These are phyloP conservation scores for Clarias magur DNA, from an alignment of 2,113 vertebrate species.

Conservation along the genomic window DNA sequence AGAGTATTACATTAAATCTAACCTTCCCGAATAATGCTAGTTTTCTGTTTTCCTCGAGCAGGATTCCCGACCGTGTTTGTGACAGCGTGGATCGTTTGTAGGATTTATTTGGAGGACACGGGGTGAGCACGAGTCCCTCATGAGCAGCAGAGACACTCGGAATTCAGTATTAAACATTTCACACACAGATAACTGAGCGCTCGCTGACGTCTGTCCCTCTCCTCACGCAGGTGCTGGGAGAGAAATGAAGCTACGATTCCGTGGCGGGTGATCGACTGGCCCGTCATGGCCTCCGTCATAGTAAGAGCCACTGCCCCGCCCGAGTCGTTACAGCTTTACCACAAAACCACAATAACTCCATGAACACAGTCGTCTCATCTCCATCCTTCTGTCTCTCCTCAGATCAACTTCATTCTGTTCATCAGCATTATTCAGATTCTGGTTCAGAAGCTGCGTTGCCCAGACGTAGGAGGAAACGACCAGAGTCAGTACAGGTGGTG, in stretches of 20 bases:
- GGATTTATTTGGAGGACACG: constrained; percentile 84
- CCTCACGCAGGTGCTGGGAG: constrained; percentile 84
- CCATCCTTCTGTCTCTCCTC: constrained; percentile 14
- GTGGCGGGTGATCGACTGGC: constrained; percentile 89
- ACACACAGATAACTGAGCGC: too few species aligned
- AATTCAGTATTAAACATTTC: background rate
- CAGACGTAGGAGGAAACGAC: constrained; percentile 85
- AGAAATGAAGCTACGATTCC: constrained; percentile 82
- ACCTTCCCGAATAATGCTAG: background rate
- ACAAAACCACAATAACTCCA: background rate
- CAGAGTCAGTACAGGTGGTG: constrained; percentile 69
- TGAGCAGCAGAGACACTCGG: background rate
- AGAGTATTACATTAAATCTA: too few species aligned
- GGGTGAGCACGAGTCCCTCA: constrained; percentile 66
- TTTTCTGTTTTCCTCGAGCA: constrained; percentile 38
- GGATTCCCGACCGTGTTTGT: constrained; percentile 74
- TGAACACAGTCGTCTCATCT: background rate
- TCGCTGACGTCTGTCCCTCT: background rate
- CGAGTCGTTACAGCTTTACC: background rate
- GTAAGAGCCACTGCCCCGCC: constrained; percentile 68
- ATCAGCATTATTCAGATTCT: constrained; percentile 94
- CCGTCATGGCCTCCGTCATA: constrained; percentile 88
- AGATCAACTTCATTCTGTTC: constrained; percentile 94
- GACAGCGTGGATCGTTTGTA: constrained; percentile 82
- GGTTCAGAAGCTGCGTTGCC: constrained; percentile 93